phyloP scores from a whole-genome alignment of 2,797 vertebrate species.

The Rhabdophis nuchalis region DNA sequence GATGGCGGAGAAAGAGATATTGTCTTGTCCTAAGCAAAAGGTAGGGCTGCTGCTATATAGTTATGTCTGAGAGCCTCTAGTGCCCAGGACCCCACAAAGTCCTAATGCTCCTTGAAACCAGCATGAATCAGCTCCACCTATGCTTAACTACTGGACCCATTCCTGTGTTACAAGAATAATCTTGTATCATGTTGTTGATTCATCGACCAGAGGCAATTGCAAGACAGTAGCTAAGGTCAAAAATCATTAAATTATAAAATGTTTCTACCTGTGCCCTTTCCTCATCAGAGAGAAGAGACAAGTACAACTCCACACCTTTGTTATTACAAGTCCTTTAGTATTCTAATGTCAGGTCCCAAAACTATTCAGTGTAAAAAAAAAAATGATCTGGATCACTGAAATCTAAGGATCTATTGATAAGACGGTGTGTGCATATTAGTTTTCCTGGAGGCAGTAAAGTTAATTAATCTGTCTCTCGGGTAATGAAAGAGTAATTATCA shows the following conservation, averaged over 20 bases:
- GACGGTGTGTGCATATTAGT: slow-evolving; percentile 7
- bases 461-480: slow-evolving; percentile 33
- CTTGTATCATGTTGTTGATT: neutral
- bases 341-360: neutral
- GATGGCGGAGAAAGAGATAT: neutral
- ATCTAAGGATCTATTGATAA: neutral
- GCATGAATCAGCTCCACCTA: neutral
- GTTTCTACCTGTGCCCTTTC: neutral
- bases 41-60: neutral
- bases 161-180: neutral
- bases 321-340: neutral
- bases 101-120: neutral
- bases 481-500: slow-evolving; percentile 28
- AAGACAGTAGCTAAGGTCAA: neutral
- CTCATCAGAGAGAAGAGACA: neutral
- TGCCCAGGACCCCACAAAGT: neutral
- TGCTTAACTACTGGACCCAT: neutral
- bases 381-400: neutral
- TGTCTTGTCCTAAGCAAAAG: neutral
- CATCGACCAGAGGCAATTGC: neutral
- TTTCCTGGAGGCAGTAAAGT: slow-evolving; percentile 20
- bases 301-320: neutral
- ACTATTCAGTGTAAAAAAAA: neutral
- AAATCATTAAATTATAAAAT: neutral
- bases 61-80: neutral